These are phyloP conservation scores for rat (Rattus norvegicus) DNA, from an alignment of 2,113 vertebrate genomes.

Conservation along the genomic window DNA sequence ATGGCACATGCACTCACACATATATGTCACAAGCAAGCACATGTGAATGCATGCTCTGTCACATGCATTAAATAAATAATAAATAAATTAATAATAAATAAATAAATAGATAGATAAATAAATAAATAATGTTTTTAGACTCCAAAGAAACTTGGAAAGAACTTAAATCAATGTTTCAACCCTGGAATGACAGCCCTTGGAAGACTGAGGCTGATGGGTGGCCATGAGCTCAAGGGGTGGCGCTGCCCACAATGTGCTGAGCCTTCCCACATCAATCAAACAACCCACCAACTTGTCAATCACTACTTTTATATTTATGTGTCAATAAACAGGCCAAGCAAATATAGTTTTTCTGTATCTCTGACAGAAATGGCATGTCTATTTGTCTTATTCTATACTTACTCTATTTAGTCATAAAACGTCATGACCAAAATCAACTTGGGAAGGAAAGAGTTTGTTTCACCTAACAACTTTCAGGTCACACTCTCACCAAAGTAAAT, in stretches of 20 bases:
- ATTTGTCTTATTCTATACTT: not conserved
- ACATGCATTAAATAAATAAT: not conserved
- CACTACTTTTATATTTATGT: not conserved
- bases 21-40: not conserved
- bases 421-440: not conserved
- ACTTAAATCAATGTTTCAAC: not conserved
- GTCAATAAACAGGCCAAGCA: constrained; percentile 5
- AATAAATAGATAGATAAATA: no score
- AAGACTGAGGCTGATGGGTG: not conserved
- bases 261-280: no score
- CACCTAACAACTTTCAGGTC: not conserved
- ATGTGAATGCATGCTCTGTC: not conserved
- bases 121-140: not conserved
- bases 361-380: not conserved
- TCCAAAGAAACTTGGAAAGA: not conserved
- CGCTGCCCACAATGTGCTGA: no score
- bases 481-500: not conserved
- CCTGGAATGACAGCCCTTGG: not conserved
- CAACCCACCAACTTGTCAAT: not conserved
- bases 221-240: not conserved
- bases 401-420: not conserved
- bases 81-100: not conserved
- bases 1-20: not conserved
- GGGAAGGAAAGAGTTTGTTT: not conserved
- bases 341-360: not conserved